Percentiles rank a stretch among this genome's conserved stretches.
phyloP scores from a whole-genome alignment of 2,113 vertebrate genomes.

The Saccopteryx leptura region DNA sequence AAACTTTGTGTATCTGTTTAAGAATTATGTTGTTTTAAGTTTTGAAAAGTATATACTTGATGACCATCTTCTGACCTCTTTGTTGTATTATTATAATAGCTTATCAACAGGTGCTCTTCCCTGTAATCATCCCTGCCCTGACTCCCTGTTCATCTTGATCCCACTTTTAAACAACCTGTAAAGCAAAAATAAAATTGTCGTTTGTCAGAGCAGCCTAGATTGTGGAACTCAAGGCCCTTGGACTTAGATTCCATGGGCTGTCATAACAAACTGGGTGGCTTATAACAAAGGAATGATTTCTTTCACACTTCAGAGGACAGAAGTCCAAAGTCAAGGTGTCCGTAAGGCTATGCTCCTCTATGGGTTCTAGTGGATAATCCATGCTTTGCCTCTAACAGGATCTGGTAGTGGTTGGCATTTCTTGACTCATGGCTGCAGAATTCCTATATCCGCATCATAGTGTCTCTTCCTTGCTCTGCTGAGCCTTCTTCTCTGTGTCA shows the following conservation, averaged over 20 bases:
- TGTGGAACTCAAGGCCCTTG: not conserved
- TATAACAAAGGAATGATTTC: not conserved
- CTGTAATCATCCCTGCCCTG: not conserved
- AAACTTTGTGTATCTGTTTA: not conserved
- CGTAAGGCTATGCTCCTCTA: not conserved
- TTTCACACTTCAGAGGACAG: not conserved
- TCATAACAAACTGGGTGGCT: not conserved
- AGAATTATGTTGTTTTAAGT: not conserved
- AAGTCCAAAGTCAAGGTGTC: not conserved
- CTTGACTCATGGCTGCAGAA: not conserved
- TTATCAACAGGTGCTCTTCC: not conserved
- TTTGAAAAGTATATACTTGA: not conserved
- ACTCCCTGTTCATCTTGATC: not conserved
- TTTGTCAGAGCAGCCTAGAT: not conserved
- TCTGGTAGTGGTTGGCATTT: not conserved
- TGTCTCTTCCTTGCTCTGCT: not conserved
- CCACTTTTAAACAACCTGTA: not conserved
- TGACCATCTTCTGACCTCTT: not conserved
- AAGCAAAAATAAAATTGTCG: not conserved
- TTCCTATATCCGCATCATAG: not conserved
- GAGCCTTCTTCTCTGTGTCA: not conserved
- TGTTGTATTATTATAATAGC: not conserved
- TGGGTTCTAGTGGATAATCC: not conserved
- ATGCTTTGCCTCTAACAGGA: not conserved
- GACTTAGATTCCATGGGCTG: not conserved